A percentile compares a stretch with the other conserved stretches of the same genome.
Evolutionary conservation across 2,113 vertebrate genomes (phyloP).

Genomic region (Peucedramus taeniatus): DNA sequence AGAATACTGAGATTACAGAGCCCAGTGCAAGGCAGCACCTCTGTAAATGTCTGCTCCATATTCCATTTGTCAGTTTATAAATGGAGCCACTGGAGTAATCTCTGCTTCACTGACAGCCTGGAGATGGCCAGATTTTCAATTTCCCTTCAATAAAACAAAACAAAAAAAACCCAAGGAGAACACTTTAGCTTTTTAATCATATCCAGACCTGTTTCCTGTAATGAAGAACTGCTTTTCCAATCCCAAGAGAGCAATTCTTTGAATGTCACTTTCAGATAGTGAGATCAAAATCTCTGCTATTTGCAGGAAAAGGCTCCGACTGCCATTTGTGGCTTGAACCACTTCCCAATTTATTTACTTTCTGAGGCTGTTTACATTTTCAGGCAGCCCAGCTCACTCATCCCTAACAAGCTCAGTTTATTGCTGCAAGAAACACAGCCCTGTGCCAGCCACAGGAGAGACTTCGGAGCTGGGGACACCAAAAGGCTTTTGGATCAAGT

Average conservation of each 20-base stretch:
- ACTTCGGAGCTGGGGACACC: not conserved
- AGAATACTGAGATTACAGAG: not conserved
- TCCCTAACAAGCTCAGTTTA: not conserved
- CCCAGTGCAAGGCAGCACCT: not conserved
- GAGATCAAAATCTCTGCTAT: not conserved
- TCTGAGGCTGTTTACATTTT: not conserved
- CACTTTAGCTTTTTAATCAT: constrained; percentile 10
- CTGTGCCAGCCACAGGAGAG: not conserved
- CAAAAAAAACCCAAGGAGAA: not conserved
- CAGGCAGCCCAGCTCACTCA: not conserved
- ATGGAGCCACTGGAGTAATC: not conserved
- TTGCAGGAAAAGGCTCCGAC: not conserved
- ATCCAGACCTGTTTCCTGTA: not conserved
- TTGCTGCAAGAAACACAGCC: not conserved
- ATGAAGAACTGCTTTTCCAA: not conserved
- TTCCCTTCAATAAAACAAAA: constrained; percentile 3
- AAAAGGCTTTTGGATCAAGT: not conserved
- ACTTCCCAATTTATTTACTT: not conserved
- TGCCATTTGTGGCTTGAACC: not conserved
- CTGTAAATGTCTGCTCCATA: not conserved
- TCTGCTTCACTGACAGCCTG: not conserved
- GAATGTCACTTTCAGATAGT: not conserved
- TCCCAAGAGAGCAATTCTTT: not conserved
- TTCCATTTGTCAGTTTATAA: not conserved
- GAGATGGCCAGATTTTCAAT: not conserved